These are phyloP conservation scores for Sebastes melanostomus DNA, from an alignment of 2,797 vertebrate species.

Conservation along the genomic window DNA sequence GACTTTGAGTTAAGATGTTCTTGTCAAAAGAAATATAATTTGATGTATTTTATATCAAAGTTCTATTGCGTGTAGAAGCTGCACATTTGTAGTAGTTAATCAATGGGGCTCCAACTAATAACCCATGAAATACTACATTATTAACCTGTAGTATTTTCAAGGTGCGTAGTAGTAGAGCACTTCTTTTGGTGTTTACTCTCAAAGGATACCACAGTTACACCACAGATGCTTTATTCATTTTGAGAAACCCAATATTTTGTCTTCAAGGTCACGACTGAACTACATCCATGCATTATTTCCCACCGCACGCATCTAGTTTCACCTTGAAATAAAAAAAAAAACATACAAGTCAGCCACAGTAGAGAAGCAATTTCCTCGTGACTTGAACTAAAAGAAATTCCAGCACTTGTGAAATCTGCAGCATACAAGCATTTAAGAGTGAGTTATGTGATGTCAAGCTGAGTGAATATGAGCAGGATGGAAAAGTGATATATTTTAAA, in stretches of 20 bases:
- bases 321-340: not conserved
- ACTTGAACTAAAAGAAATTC: not conserved
- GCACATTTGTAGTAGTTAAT: not conserved
- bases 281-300: not conserved
- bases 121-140: not conserved
- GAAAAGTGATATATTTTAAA: not conserved
- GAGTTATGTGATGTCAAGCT: constrained; percentile 10
- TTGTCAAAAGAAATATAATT: not conserved
- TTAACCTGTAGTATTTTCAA: not conserved
- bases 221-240: not conserved
- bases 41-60: not conserved
- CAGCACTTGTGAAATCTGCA: not conserved
- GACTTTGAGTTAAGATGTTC: not conserved
- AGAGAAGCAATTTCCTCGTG: not conserved
- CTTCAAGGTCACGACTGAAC: constrained; percentile 21
- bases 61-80: not conserved
- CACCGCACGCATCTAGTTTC: not conserved
- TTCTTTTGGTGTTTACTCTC: not conserved
- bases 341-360: not conserved
- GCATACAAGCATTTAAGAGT: not conserved
- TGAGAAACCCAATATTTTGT: not conserved
- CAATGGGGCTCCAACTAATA: not conserved
- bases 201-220: not conserved
- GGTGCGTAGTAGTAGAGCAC: not conserved
- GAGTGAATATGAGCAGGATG: constrained; percentile 7